phyloP scores from a whole-genome alignment of 2,113 vertebrate genomes.

The Notarius lentiginosus region DNA sequence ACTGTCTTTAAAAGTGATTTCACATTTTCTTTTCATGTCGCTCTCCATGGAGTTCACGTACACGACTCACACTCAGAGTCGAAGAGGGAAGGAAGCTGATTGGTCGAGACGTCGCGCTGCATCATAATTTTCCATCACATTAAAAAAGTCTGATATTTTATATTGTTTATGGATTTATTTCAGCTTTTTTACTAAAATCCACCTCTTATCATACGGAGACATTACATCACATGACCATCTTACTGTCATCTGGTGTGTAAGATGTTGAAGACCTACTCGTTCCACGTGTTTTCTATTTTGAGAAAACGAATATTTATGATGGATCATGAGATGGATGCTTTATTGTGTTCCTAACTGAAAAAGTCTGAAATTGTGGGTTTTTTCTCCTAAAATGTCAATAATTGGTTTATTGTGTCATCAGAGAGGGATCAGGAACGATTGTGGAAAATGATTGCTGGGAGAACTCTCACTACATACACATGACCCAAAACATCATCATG shows the following conservation, averaged over 20 bases:
- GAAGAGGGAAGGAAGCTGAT: background rate
- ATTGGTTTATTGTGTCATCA: background rate
- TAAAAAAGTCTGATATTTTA: background rate
- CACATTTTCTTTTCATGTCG: background rate
- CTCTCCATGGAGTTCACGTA: background rate
- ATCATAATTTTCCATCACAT: background rate
- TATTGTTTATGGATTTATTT: background rate
- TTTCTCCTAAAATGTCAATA: background rate
- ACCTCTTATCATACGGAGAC: too few species aligned
- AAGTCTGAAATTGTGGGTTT: background rate
- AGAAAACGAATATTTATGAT: background rate
- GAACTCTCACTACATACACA: background rate
- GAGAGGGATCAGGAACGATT: background rate
- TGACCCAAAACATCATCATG: background rate
- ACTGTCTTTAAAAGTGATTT: background rate
- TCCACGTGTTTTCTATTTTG: background rate
- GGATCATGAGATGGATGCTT: background rate
- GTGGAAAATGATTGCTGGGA: background rate
- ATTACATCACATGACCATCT: background rate
- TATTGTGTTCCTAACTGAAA: background rate
- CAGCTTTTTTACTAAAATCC: background rate
- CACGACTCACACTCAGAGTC: background rate
- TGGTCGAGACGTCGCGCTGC: background rate
- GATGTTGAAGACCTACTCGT: too few species aligned
- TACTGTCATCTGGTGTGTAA: background rate